A percentile compares a stretch with the other conserved stretches of the same genome.
These are phyloP conservation scores for Mythimna albipuncta DNA, from an alignment of 2,888 invertebrate species.

Conservation along the genomic window DNA sequence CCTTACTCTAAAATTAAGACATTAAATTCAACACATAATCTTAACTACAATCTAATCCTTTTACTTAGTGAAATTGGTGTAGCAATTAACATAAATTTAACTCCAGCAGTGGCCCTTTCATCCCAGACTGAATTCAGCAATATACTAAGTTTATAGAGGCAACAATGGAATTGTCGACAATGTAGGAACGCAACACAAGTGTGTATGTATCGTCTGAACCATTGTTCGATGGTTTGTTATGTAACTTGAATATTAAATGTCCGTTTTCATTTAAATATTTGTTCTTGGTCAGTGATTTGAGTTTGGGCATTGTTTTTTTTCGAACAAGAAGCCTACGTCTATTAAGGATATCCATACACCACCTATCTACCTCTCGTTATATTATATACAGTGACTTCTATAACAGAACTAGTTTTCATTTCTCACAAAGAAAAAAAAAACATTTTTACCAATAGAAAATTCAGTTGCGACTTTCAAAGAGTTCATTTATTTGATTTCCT, in stretches of 20 bases:
- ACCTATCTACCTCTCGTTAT: neutral
- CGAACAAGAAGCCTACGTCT: constrained; percentile 3
- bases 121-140: constrained; percentile 47
- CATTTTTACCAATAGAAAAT: constrained; percentile 33
- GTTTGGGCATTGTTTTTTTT: constrained; percentile 45
- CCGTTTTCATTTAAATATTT: constrained; percentile 50
- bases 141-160: constrained; percentile 50
- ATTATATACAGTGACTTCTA: neutral
- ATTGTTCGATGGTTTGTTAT: constrained; percentile 64
- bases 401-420: constrained; percentile 4
- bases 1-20: constrained; percentile 18
- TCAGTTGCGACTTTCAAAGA: constrained; percentile 40
- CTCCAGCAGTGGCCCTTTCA: constrained; percentile 50
- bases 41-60: constrained; percentile 56
- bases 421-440: constrained; percentile 12
- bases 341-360: neutral
- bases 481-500: constrained; percentile 50
- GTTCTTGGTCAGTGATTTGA: constrained; percentile 39
- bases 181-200: constrained; percentile 50
- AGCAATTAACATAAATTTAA: constrained; percentile 58
- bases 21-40: constrained; percentile 46
- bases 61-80: constrained; percentile 56
- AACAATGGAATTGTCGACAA: constrained; percentile 55
- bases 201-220: constrained; percentile 52
- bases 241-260: constrained; percentile 64